phyloP scores from a whole-genome alignment of 2,888 invertebrate species.

The Stenoptilia bipunctidactyla region DNA sequence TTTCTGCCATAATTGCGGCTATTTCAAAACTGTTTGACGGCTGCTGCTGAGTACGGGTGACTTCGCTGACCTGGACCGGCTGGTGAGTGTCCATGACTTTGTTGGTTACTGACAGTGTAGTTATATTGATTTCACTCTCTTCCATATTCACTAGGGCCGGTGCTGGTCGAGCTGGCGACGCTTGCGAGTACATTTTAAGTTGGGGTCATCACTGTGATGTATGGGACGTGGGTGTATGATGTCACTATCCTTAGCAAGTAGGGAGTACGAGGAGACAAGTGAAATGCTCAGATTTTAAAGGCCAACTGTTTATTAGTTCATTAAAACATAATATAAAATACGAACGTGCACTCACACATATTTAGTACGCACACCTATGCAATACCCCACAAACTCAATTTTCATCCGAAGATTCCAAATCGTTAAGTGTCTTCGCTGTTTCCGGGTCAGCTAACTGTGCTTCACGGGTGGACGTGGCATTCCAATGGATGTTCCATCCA shows the following conservation, averaged over 20 bases:
- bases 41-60: neutral
- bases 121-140: neutral
- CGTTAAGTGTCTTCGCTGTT: no score
- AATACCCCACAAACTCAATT: no score
- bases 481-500: no score
- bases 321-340: no score
- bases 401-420: no score
- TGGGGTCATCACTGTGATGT: neutral
- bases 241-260: neutral
- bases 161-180: neutral
- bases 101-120: neutral
- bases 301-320: neutral
- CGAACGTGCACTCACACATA: no score
- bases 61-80: neutral
- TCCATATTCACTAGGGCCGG: neutral
- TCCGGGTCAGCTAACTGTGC: no score
- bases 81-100: neutral
- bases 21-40: no score
- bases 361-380: no score
- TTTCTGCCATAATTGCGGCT: no score
- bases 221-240: neutral
- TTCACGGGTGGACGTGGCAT: no score
- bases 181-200: neutral
- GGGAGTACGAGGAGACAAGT: no score
- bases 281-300: neutral